A percentile compares a stretch with the other conserved stretches of the same genome.
Evolutionary conservation across 2,888 invertebrate genomes (phyloP).

Genomic region (Cryptus viduatorius): DNA sequence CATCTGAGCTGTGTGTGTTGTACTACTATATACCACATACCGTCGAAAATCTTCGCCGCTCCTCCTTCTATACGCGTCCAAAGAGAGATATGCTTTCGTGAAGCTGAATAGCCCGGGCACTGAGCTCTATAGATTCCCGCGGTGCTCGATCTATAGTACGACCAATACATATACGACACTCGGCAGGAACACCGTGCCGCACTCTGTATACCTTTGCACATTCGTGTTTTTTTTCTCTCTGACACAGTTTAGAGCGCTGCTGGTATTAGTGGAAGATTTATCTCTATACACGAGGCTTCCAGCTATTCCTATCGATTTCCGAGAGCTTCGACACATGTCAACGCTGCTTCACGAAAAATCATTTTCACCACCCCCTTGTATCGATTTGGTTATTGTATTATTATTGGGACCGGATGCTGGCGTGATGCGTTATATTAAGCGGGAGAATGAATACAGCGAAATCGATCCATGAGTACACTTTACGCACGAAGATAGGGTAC

Average conservation of each 20-base stretch:
- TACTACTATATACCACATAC: background rate
- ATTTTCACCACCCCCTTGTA: slow-evolving; percentile 27
- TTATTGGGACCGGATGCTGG: slow-evolving; percentile 9
- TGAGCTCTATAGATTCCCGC: slow-evolving; percentile 75
- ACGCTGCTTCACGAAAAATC: slow-evolving; percentile 50
- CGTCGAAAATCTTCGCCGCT: slow-evolving; percentile 19
- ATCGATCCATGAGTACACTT: background rate
- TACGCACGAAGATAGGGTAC: background rate
- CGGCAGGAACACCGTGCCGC: slow-evolving; percentile 8
- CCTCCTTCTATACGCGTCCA: slow-evolving; percentile 38
- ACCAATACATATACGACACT: background rate
- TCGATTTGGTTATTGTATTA: background rate
- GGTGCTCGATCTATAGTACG: slow-evolving; percentile 75
- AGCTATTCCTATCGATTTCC: slow-evolving; percentile 15
- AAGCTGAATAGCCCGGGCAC: slow-evolving; percentile 80
- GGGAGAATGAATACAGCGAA: slow-evolving; percentile 1
- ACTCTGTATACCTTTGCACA: background rate
- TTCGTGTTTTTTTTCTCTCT: background rate
- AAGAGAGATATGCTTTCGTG: slow-evolving; percentile 80
- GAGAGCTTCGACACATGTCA: slow-evolving; percentile 30
- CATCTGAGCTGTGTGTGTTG: background rate
- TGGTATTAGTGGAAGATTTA: slow-evolving; percentile 24
- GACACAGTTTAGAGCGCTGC: background rate
- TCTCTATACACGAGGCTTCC: slow-evolving; percentile 11
- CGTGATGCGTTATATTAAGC: background rate